Evolutionary conservation across 2,113 vertebrate genomes (phyloP).

Genomic region (Corydoras sp.): DNA sequence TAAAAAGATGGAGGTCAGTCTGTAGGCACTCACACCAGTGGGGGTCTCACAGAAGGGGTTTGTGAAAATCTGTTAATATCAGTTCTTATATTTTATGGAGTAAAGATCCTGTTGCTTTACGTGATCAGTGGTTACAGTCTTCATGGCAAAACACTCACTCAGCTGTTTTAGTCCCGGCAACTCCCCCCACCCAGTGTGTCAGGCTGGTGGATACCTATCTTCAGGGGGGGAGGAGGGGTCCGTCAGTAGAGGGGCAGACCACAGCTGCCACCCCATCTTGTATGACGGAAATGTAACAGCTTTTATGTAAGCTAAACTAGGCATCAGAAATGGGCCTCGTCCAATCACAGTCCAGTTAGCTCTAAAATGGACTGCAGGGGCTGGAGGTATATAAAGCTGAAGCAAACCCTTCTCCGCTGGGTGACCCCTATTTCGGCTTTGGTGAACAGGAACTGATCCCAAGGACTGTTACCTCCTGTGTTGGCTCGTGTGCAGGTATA

Average conservation of each 20-base stretch:
- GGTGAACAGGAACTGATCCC: slow-evolving; percentile 75
- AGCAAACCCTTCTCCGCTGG: slow-evolving; percentile 49
- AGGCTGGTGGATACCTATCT: slow-evolving; percentile 54
- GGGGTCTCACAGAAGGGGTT: too few relatives aligned
- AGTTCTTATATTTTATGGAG: too few relatives aligned
- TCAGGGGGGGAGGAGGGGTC: slow-evolving; percentile 41
- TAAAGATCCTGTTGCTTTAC: slow-evolving; percentile 14
- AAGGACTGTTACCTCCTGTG: slow-evolving; percentile 71
- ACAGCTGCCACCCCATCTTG: slow-evolving; percentile 56
- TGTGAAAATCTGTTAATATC: too few relatives aligned
- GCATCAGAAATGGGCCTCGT: slow-evolving; percentile 45
- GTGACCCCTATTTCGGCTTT: slow-evolving; percentile 71
- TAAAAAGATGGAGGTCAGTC: too few relatives aligned
- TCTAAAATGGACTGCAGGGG: slow-evolving; percentile 56
- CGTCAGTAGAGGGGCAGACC: slow-evolving; percentile 28
- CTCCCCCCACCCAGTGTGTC: slow-evolving; percentile 15
- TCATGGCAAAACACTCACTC: slow-evolving; percentile 49
- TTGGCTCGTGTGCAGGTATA: slow-evolving; percentile 71
- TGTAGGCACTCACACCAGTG: too few relatives aligned
- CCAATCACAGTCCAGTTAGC: slow-evolving; percentile 61
- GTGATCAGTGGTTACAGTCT: slow-evolving; percentile 36
- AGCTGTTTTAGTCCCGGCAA: slow-evolving; percentile 48
- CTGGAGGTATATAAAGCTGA: slow-evolving; percentile 63
- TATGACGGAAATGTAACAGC: slow-evolving; percentile 58
- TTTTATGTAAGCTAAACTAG: slow-evolving; percentile 59